phyloP scores from a whole-genome alignment of 2,113 vertebrate genomes.

The Struthidea cinerea region DNA sequence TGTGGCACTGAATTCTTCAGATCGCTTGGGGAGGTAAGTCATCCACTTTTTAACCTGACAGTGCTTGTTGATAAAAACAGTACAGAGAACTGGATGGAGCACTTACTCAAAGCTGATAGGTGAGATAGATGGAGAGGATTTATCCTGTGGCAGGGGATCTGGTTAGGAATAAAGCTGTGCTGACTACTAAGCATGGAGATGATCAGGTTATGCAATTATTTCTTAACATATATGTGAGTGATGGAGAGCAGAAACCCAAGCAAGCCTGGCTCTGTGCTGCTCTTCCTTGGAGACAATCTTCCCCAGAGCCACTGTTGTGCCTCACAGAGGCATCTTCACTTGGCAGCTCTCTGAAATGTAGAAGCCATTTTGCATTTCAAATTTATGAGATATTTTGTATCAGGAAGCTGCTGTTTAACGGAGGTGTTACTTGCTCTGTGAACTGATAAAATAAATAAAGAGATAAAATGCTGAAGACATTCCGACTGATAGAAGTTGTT shows the following conservation, averaged over 20 bases:
- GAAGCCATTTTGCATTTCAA: neutral
- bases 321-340: neutral
- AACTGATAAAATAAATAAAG: neutral
- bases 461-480: neutral
- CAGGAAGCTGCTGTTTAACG: neutral
- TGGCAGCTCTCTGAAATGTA: neutral
- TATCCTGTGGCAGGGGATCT: neutral
- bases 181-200: neutral
- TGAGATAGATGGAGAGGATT: neutral
- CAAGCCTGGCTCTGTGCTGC: neutral
- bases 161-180: neutral
- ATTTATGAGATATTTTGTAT: conserved; percentile 5
- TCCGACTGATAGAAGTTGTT: neutral
- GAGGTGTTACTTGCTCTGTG: neutral
- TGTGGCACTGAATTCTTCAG: conserved; percentile 33
- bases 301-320: neutral
- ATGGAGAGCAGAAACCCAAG: neutral
- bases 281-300: neutral
- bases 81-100: neutral
- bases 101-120: conserved; percentile 2
- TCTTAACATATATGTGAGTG: neutral
- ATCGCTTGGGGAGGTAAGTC: conserved; percentile 3
- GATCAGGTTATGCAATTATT: conserved; percentile 1
- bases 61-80: conserved; percentile 24
- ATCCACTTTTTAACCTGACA: conserved; percentile 29